A percentile compares a stretch with the other conserved stretches of the same genome.
phyloP scores from a whole-genome alignment of 2,888 invertebrate genomes.

The Megastigmus dorsalis region DNA sequence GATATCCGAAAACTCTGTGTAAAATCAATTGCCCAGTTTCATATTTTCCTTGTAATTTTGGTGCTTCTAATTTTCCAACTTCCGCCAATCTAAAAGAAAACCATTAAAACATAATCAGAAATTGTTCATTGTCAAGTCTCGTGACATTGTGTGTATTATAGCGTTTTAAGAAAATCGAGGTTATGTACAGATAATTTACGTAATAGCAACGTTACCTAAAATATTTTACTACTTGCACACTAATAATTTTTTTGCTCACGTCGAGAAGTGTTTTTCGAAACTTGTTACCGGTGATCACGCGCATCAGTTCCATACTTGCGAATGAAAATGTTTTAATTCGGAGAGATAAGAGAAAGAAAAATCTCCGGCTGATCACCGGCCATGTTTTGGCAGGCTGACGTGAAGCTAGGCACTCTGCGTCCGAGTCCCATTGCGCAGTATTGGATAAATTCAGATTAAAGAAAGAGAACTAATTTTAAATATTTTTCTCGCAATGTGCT shows the following conservation, averaged over 20 bases:
- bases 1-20: slow-evolving; percentile 97
- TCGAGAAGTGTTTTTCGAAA: slow-evolving; percentile 63
- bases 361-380: slow-evolving; percentile 52
- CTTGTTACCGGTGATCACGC: slow-evolving; percentile 57
- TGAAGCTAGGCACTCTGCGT: too few species aligned
- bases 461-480: too few species aligned
- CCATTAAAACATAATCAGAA: neutral
- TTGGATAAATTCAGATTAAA: too few species aligned
- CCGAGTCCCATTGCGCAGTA: too few species aligned
- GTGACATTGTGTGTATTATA: slow-evolving; percentile 1
- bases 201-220: slow-evolving; percentile 66
- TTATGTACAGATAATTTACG: slow-evolving; percentile 58
- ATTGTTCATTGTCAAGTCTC: neutral
- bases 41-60: slow-evolving; percentile 92
- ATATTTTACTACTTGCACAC: slow-evolving; percentile 64
- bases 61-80: slow-evolving; percentile 92
- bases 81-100: slow-evolving; percentile 85
- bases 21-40: slow-evolving; percentile 97
- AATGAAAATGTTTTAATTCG: neutral
- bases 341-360: neutral
- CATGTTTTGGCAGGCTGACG: too few species aligned
- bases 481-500: too few species aligned
- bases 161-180: slow-evolving; percentile 48
- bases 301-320: slow-evolving; percentile 63
- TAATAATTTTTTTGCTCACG: slow-evolving; percentile 62